Conservation (phyloP, 2,797 vertebrate species). For the Microcaecilia unicolor region DNA sequence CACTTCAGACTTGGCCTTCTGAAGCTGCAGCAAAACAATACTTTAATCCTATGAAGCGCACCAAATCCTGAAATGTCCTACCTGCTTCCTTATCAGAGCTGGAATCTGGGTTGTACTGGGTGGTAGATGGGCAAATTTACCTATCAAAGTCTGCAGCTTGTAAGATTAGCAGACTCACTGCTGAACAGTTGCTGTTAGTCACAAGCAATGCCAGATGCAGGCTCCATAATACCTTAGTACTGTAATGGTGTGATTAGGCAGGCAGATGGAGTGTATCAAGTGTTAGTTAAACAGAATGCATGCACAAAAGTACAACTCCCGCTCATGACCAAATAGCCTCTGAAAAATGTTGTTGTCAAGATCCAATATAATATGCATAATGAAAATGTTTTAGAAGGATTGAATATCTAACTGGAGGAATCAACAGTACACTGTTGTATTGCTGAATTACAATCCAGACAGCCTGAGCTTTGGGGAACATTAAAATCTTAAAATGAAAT, state of each 20-base stretch:
- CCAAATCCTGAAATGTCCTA: not conserved
- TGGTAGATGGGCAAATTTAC: not conserved
- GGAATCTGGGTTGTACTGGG: not conserved
- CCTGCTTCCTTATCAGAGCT: not conserved
- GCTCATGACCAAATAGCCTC: no score
- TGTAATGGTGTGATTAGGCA: constrained; percentile 1
- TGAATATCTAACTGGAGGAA: no score
- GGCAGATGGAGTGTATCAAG: constrained; percentile 3
- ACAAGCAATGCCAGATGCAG: not conserved
- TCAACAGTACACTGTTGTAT: no score
- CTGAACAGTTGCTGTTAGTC: not conserved
- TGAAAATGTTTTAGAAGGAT: no score
- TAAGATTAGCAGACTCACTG: not conserved
- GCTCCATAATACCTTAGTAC: constrained; percentile 6
- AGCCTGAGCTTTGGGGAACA: no score
- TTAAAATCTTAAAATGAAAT: no score
- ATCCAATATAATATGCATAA: no score
- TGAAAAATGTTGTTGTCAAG: no score
- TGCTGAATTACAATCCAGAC: no score
- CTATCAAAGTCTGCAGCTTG: not conserved
- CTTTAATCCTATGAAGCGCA: no score
- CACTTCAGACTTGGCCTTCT: no score
- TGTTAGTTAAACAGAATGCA: constrained; percentile 3
- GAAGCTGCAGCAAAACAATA: no score
- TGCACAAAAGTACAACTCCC: not conserved